These are phyloP conservation scores for Mesembrinibis cayennensis DNA, from an alignment of 2,113 vertebrate genomes.

Conservation along the genomic window DNA sequence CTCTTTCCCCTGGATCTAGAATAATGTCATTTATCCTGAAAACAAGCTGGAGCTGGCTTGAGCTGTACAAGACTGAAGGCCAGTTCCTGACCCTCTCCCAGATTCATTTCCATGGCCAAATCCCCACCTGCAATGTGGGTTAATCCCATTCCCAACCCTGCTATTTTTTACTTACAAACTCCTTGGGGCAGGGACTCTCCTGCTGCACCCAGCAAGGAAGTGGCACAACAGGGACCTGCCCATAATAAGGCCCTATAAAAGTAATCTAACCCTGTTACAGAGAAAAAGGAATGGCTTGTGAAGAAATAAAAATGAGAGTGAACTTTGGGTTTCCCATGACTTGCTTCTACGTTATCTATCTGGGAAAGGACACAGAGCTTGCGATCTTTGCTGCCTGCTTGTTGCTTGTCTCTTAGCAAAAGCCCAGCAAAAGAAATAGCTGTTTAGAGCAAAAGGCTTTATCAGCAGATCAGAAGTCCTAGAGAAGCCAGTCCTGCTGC, in stretches of 20 bases:
- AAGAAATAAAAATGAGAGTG: not conserved
- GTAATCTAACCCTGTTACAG: not conserved
- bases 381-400: not conserved
- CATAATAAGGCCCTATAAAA: not conserved
- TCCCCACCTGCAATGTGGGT: not conserved
- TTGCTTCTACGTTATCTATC: not conserved
- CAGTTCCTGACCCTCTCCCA: not conserved
- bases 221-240: not conserved
- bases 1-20: not conserved
- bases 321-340: not conserved
- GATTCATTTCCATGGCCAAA: not conserved
- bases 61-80: not conserved
- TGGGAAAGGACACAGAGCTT: not conserved
- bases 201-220: not conserved
- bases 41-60: not conserved
- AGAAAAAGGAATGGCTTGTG: not conserved
- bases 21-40: not conserved
- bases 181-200: not conserved
- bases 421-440: not conserved
- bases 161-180: fast-evolving
- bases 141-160: not conserved
- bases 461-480: not conserved
- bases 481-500: not conserved
- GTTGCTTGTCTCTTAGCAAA: not conserved
- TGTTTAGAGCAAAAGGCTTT: not conserved